Evolutionary conservation across 2,113 vertebrate genomes (phyloP), one percentile per base, ranked within the genome.

Genomic region (Sceloporus undulatus): DNA sequence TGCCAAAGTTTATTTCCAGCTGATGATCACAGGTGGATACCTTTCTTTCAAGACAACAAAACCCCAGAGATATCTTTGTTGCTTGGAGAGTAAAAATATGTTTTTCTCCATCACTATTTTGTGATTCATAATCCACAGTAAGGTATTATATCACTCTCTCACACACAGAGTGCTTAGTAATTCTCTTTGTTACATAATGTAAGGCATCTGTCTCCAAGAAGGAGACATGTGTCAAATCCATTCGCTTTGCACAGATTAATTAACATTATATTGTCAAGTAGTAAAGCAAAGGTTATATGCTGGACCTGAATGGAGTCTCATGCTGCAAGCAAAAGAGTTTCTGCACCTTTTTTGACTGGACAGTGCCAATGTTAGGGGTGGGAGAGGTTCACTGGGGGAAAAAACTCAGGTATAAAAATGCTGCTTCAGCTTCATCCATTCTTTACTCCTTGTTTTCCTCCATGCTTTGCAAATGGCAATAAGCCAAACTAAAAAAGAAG

Each of bases 1-100:
- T 62, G 54, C 80, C 40, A 78, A 79, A 78, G n/a, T 87, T 77
- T 38, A 38, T 79, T 79, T 70, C 75, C 40, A 66, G 74, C 18
- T 48, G 38, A 25, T 48, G 65, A 62, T 23, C 52, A 34, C 85
- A 59, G 52, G 52, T 70, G 68, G 52, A 77, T 71, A 65, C 9
- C 9, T 86, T 86, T 77, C 38, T 82, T 71, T 78, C n/a, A 19
- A 34, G n/a, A 29, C 79, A 54, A 27, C 54, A 59, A 87, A 82
- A 79, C 5, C 23, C 81, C 27, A 52, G n/a, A 74, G 54, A 18
- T 29, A 62, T 3, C 9, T 59, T 65, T 40, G 40, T 54, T 75
- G 7, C 66, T 84, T 54, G 54, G 85, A 84, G 84, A 71, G 54
- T 73, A 38, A 52, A 86, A 79, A 38, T 56, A 40, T 73, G 34